Base-by-base conservation (phyloP, 2,113 vertebrate genomes). In the Echinops telfairi region DNA sequence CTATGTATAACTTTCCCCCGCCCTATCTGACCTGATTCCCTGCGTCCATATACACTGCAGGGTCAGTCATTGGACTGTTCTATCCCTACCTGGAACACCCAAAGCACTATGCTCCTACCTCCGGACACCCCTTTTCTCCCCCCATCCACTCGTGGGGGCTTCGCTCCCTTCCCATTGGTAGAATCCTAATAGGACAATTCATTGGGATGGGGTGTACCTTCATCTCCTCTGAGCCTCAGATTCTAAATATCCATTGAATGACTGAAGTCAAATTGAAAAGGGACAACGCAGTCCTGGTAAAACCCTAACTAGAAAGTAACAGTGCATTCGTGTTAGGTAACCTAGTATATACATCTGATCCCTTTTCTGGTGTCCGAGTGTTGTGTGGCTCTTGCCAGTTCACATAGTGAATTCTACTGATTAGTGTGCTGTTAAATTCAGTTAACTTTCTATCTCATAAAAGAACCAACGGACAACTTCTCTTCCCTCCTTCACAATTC, bases 401-500 rank as follows among this genome's bases (percentile, higher is more conserved):
- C 71, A 43, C 43, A 40, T 33, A 70, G n/a, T 83, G 73, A 88
- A 83, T 19, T 88, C 93, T 64, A 31, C 70, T n/a, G 38, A 68
- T 86, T 84, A 89, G 20, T 57, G 43, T 91, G 15, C 25, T 36
- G 76, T 23, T 75, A 94, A 90, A 85, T 40, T 84, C 40, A 89
- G 62, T 57, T 88, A 76, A 80, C 25, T 6, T 91, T 78, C 80
- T 79, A 0, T 22, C 43, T 71, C 70, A 83, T 33, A 83, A 23
- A 25, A 1, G 62, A 81, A 64, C 85, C 40, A 40, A 40, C 40
- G 40, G 12, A 9, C 47, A 53, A 83, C 19, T 60, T 94, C 58
- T 83, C 17, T 68, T 6, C 15, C 16, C 11, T 71, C 8, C 17
- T 36, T 88, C 83, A 68, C n/a, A 78, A 33, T 43, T 86, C 12